phyloP scores from a whole-genome alignment of 2,113 vertebrate species.

The Setophaga kirtlandii region DNA sequence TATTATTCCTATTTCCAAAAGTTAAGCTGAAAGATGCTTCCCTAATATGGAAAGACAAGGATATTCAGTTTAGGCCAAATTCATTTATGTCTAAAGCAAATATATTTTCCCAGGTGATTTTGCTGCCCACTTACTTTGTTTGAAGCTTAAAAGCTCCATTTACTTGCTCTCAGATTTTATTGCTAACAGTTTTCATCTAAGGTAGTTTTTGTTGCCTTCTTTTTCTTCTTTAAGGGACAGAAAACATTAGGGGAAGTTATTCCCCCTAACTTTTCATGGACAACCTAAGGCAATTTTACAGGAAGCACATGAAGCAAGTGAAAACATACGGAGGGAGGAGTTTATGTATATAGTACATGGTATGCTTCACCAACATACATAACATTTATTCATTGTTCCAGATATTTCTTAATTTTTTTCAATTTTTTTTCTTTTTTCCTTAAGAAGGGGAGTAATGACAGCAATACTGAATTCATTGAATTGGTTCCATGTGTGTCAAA shows the following conservation, averaged over 20 bases:
- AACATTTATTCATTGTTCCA: background rate
- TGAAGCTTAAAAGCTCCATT: background rate
- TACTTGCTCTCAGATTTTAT: background rate
- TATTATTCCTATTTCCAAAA: background rate
- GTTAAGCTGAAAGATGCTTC: background rate
- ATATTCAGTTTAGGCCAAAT: background rate
- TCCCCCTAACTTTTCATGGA: background rate
- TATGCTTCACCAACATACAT: background rate
- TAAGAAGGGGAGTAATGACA: background rate
- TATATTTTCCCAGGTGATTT: background rate
- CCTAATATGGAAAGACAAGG: background rate
- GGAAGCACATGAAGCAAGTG: background rate
- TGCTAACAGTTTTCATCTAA: background rate
- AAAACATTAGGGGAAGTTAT: background rate
- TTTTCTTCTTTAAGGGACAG: background rate
- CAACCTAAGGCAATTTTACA: background rate
- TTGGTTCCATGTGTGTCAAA: background rate
- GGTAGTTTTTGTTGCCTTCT: background rate
- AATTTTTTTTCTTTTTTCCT: background rate
- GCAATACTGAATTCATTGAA: background rate
- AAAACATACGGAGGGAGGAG: background rate
- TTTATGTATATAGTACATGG: background rate
- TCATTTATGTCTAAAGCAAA: background rate
- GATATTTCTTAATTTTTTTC: fast-evolving
- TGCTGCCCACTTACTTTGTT: background rate